Percentiles rank a stretch among this genome's conserved stretches.
Evolutionary conservation across 1,140 invertebrate genomes (phyloP).

Genomic region (Vollenhovia emeryi): DNA sequence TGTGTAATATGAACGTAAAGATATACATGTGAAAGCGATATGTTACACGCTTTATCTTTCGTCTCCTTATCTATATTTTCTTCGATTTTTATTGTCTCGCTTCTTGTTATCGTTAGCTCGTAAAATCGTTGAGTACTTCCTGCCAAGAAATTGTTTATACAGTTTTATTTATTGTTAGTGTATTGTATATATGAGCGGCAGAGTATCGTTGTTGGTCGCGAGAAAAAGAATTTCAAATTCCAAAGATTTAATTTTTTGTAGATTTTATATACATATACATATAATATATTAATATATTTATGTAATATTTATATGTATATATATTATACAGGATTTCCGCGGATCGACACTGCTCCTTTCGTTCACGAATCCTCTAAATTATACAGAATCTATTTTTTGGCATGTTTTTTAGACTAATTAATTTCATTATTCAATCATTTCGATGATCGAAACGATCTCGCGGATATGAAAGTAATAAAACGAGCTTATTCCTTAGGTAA

Average conservation of each 20-base stretch:
- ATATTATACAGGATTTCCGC: conserved; percentile 29
- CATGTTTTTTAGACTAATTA: neutral
- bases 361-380: neutral
- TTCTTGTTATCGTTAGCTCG: conserved; percentile 49
- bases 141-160: conserved; percentile 60
- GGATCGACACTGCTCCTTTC: neutral
- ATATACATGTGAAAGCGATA: conserved; percentile 1
- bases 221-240: conserved; percentile 2
- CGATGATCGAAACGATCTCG: neutral
- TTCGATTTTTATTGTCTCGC: conserved; percentile 53
- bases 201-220: conserved; percentile 32
- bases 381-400: neutral
- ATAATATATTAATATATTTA: conserved; percentile 65
- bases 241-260: conserved; percentile 63
- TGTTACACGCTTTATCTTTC: conserved; percentile 12
- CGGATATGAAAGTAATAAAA: neutral
- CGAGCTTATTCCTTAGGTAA: neutral
- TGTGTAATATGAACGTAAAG: conserved; percentile 3
- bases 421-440: neutral
- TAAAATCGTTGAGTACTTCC: conserved; percentile 59
- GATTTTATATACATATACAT: conserved; percentile 63
- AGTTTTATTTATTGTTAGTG: conserved; percentile 67
- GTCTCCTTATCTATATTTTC: conserved; percentile 51
- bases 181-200: conserved; percentile 52
- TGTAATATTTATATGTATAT: conserved; percentile 47